A percentile compares a stretch with the other conserved stretches of the same genome.
phyloP scores from a whole-genome alignment of 2,113 vertebrate genomes.

The Protobothrops mucrosquamatus region DNA sequence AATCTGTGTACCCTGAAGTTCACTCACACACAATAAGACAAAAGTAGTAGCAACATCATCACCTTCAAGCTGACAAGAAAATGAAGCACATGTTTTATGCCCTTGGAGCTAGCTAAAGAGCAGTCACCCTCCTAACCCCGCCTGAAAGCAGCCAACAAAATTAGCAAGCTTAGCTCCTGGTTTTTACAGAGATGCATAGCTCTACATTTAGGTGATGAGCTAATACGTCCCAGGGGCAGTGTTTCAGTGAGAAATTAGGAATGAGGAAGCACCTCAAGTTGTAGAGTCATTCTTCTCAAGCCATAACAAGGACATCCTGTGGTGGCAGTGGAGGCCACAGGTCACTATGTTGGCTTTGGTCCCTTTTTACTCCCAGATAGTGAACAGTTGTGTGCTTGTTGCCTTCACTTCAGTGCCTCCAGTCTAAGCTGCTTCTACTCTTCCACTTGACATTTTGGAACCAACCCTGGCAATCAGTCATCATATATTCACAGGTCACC shows the following conservation, averaged over 20 bases:
- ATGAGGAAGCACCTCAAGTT: not conserved
- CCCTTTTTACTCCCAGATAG: not conserved
- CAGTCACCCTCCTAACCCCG: not conserved
- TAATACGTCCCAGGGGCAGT: not conserved
- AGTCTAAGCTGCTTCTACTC: not conserved
- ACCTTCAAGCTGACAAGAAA: not conserved
- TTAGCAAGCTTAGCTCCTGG: not conserved
- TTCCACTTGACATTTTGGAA: not conserved
- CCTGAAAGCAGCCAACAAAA: not conserved
- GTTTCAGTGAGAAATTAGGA: not conserved
- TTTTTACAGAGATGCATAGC: not conserved
- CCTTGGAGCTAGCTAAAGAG: not conserved
- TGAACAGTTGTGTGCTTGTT: not conserved
- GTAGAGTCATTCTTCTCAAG: not conserved
- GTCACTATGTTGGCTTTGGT: not conserved
- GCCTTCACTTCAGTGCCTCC: not conserved
- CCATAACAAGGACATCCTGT: not conserved
- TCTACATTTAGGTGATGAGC: not conserved
- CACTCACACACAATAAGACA: not conserved
- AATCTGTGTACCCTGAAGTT: not conserved
- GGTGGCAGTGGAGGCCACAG: not conserved
- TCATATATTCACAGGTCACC: not conserved
- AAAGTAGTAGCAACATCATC: not conserved
- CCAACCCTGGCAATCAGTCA: not conserved
- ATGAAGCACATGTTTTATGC: not conserved